These are phyloP conservation scores for Psix sp. DNA, from an alignment of 1,140 invertebrate genomes.

Conservation along the genomic window DNA sequence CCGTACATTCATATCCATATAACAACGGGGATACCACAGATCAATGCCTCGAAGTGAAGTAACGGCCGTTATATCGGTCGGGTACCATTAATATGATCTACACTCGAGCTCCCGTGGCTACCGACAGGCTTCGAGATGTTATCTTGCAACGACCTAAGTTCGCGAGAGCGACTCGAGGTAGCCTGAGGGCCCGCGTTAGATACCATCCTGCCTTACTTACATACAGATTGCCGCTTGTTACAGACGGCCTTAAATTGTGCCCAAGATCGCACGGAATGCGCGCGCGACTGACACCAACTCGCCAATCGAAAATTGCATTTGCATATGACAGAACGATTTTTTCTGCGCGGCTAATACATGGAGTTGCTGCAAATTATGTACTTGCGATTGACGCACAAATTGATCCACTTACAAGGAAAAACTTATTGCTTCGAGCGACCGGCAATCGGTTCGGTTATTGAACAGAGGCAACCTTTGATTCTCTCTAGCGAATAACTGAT, in stretches of 20 bases:
- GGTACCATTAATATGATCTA: conserved; percentile 60
- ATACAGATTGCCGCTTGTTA: conserved; percentile 52
- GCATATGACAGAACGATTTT: conserved; percentile 41
- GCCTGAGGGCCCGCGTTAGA: conserved; percentile 33
- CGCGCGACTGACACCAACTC: conserved; percentile 6
- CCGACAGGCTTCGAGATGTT: conserved; percentile 50
- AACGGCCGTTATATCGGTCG: conserved; percentile 26
- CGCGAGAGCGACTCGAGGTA: too few relatives aligned
- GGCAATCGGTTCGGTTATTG: conserved; percentile 5
- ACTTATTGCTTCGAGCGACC: neutral
- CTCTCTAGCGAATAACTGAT: too few relatives aligned
- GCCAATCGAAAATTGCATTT: conserved; percentile 48
- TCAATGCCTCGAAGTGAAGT: conserved; percentile 34
- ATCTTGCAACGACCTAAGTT: conserved; percentile 48
- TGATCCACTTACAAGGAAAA: conserved; percentile 16
- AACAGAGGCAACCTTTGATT: too few relatives aligned
- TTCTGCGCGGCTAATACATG: conserved; percentile 12
- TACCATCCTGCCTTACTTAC: conserved; percentile 39
- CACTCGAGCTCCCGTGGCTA: conserved; percentile 53
- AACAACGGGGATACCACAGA: conserved; percentile 12
- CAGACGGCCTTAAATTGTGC: conserved; percentile 28
- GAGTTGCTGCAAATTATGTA: conserved; percentile 10
- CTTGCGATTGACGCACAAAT: conserved; percentile 23
- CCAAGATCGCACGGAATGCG: conserved; percentile 24
- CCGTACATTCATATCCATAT: conserved; percentile 19